phyloP scores from a whole-genome alignment of 2,113 vertebrate species.

The Calonectris borealis region DNA sequence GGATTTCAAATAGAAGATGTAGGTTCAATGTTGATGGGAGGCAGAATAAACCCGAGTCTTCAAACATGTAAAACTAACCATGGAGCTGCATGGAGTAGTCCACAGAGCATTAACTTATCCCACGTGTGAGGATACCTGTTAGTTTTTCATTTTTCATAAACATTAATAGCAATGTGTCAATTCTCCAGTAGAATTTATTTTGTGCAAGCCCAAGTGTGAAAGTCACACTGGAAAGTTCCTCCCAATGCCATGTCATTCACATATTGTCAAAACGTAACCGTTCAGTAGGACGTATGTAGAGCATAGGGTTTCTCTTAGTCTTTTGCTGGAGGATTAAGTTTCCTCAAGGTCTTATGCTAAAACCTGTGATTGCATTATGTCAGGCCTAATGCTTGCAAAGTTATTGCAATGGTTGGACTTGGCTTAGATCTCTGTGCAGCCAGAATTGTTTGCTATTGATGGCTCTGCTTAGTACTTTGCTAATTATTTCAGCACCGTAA shows the following conservation, averaged over 20 bases:
- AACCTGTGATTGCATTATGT: background rate
- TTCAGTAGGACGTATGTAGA: background rate
- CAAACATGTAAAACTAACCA: background rate
- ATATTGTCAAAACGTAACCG: background rate
- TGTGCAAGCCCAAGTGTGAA: background rate
- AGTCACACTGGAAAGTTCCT: background rate
- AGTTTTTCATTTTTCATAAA: background rate
- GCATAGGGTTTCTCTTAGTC: background rate
- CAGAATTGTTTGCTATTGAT: background rate
- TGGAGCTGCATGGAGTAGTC: background rate
- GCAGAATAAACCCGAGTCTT: background rate
- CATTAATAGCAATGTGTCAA: background rate
- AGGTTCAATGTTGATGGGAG: background rate
- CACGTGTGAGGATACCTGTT: background rate
- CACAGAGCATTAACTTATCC: background rate
- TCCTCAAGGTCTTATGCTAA: background rate
- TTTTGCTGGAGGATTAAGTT: background rate
- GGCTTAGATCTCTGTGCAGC: background rate
- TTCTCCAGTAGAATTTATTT: background rate
- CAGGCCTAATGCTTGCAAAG: background rate
- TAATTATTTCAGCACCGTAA: background rate
- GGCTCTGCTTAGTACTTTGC: background rate
- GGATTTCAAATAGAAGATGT: background rate
- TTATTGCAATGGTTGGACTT: background rate
- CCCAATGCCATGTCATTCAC: background rate